Evolutionary conservation across 2,113 vertebrate genomes (phyloP).

Genomic region (Puntigrus tetrazona): DNA sequence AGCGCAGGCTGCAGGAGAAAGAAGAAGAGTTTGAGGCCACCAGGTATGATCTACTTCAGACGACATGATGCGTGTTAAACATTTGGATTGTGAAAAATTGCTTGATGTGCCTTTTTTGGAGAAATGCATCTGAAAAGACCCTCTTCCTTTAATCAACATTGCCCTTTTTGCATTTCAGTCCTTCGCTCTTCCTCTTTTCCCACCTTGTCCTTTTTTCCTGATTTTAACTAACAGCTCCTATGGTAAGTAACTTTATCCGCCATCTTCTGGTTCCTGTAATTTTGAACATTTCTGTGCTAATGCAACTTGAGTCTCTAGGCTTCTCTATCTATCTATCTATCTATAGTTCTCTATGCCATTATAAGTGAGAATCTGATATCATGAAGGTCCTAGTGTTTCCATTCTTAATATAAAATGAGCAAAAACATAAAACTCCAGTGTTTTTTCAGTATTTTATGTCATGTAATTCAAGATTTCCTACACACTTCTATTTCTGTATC

Average conservation of each 20-base stretch:
- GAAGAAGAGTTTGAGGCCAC: constrained; percentile 77
- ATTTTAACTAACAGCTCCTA: not conserved
- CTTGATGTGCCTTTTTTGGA: not conserved
- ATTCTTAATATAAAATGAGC: not conserved
- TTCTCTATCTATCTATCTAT: too few species aligned
- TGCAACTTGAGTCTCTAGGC: not conserved
- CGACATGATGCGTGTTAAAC: not conserved
- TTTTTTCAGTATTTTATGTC: not conserved
- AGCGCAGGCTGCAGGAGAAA: constrained; percentile 79
- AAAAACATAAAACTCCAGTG: not conserved
- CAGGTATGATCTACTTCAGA: constrained; percentile 61
- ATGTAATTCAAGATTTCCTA: not conserved
- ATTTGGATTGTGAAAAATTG: not conserved
- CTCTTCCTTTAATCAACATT: not conserved
- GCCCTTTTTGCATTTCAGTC: constrained; percentile 23
- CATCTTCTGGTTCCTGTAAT: not conserved
- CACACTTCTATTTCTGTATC: not conserved
- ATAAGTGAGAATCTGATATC: not conserved
- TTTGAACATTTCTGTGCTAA: not conserved
- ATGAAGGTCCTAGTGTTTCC: not conserved
- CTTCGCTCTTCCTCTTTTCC: constrained; percentile 33
- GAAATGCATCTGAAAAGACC: not conserved
- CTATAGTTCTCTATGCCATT: too few species aligned
- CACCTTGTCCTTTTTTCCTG: constrained; percentile 23
- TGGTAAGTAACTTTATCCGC: not conserved